These are phyloP conservation scores for Pocillopora damicornis DNA, from an alignment of 64 coral and sea anemone genomes.

Conservation along the genomic window DNA sequence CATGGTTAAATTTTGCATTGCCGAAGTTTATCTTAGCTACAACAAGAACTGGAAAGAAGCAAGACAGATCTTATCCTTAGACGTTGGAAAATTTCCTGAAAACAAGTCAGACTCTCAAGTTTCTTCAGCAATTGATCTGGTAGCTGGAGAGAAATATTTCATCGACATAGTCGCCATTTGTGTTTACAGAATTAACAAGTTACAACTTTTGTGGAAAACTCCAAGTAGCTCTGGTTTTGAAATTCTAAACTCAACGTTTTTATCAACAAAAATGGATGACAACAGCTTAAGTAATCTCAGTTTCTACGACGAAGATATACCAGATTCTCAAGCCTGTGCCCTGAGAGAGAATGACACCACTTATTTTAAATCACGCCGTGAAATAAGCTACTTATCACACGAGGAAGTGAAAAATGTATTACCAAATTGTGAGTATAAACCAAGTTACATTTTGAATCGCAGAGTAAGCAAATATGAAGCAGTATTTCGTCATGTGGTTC, in stretches of 20 bases:
- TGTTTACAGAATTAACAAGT: neutral
- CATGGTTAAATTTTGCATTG: neutral
- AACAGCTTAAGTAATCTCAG: neutral
- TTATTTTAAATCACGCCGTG: neutral
- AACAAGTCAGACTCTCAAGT: neutral
- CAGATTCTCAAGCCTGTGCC: conserved; percentile 11
- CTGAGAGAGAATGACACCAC: neutral
- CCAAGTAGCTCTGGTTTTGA: neutral
- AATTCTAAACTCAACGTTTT: neutral
- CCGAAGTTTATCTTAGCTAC: conserved; percentile 30
- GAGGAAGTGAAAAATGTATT: conserved; percentile 13
- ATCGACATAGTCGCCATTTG: conserved; percentile 14
- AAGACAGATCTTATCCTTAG: neutral
- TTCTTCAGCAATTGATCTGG: neutral
- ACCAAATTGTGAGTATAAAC: conserved; percentile 38
- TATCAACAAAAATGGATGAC: neutral
- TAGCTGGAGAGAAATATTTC: conserved; percentile 32
- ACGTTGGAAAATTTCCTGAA: neutral
- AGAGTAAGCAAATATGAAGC: conserved; percentile 4
- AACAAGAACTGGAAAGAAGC: neutral
- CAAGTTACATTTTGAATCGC: conserved; percentile 40
- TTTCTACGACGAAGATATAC: neutral
- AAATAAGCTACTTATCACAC: conserved; percentile 4
- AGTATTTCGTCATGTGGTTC: neutral
- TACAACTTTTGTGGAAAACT: conserved; percentile 42